These are phyloP conservation scores for Lasioglossum morio DNA, from an alignment of 2,888 invertebrate species.

Conservation along the genomic window DNA sequence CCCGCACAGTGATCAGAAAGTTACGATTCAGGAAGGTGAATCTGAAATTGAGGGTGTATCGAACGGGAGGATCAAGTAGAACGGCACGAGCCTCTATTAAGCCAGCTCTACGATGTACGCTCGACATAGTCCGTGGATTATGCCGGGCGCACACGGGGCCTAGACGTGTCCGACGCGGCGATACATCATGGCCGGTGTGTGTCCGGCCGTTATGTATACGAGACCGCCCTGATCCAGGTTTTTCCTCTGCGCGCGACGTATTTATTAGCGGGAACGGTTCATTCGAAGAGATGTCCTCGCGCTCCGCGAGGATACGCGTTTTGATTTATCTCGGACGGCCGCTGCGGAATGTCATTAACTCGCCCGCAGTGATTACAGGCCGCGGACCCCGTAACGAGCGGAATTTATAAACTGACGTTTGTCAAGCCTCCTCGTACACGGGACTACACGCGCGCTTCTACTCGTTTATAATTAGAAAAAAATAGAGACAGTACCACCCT, in stretches of 20 bases:
- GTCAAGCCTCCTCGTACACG: not conserved
- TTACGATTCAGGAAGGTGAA: not conserved
- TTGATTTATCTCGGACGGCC: constrained; percentile 53
- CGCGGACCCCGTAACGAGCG: constrained; percentile 18
- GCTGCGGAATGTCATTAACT: constrained; percentile 47
- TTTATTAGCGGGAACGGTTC: constrained; percentile 45
- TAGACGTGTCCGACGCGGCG: constrained; percentile 45
- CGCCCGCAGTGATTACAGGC: constrained; percentile 29
- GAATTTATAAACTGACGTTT: constrained; percentile 24
- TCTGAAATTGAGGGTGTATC: not conserved
- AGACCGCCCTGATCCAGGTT: constrained; percentile 54
- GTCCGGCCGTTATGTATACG: constrained; percentile 52
- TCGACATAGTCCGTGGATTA: constrained; percentile 47
- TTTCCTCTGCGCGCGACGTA: constrained; percentile 51
- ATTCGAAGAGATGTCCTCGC: constrained; percentile 29
- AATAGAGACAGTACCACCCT: not conserved
- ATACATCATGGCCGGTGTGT: constrained; percentile 58
- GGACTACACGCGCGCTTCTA: not conserved
- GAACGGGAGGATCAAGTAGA: not conserved
- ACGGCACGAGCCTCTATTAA: constrained; percentile 45
- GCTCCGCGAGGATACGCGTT: constrained; percentile 42
- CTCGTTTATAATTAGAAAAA: constrained; percentile 5
- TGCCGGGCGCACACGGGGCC: constrained; percentile 46
- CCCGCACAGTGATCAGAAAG: not conserved
- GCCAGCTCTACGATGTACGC: not conserved